Evolutionary conservation across 2,797 vertebrate genomes (phyloP).

Genomic region (Enteromius treurensis): DNA sequence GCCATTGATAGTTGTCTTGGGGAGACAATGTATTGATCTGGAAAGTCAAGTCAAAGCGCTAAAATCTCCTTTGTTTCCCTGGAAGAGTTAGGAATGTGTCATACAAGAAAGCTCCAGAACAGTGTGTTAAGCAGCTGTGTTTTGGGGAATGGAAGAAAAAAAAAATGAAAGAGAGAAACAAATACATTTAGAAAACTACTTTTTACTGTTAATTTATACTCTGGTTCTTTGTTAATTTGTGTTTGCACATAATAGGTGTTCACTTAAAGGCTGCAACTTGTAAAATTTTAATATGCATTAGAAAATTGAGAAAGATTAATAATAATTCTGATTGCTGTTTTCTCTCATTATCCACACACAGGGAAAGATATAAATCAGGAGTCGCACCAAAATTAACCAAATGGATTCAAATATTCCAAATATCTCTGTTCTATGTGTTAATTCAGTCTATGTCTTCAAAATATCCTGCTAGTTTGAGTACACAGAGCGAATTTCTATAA

Average conservation of each 20-base stretch:
- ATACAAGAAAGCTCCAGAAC: conserved; percentile 74
- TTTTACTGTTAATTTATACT: neutral
- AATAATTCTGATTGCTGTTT: neutral
- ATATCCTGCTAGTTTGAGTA: conserved; percentile 29
- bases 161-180: neutral
- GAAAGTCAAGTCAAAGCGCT: conserved; percentile 75
- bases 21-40: conserved; percentile 82
- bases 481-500: conserved; percentile 40
- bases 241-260: too few species aligned
- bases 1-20: conserved; percentile 79
- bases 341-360: neutral
- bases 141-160: neutral
- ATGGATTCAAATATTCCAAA: conserved; percentile 18
- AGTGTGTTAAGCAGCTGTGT: conserved; percentile 68
- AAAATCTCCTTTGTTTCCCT: conserved; percentile 74
- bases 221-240: neutral
- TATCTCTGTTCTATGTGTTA: conserved; percentile 8
- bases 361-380: conserved; percentile 1
- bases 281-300: neutral
- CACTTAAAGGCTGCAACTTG: neutral
- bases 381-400: conserved; percentile 5
- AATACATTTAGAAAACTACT: neutral
- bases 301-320: neutral
- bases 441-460: conserved; percentile 41
- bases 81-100: conserved; percentile 76